Evolutionary conservation across 1,140 invertebrate species (phyloP).

Genomic region (Lineus longissimus): DNA sequence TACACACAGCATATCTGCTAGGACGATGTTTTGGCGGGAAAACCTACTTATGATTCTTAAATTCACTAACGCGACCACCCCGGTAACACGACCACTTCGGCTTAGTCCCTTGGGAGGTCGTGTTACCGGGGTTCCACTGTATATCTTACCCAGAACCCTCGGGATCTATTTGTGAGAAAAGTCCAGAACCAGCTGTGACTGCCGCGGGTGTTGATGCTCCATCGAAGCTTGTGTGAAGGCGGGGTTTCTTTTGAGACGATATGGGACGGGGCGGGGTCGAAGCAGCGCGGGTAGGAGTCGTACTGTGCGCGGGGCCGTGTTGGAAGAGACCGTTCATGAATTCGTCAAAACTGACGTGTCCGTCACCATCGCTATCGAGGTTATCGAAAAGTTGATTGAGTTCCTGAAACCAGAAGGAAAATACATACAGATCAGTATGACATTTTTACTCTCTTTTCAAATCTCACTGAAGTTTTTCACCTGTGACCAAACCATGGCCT

Average conservation of each 20-base stretch:
- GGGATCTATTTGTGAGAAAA: constrained; percentile 41
- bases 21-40: too few relatives aligned
- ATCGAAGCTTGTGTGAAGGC: constrained; percentile 18
- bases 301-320: constrained; percentile 41
- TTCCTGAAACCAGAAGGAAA: constrained; percentile 46
- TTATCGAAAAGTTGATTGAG: constrained; percentile 66
- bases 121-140: too few relatives aligned
- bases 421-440: not conserved
- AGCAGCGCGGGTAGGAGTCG: constrained; percentile 10
- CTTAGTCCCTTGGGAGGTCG: too few relatives aligned
- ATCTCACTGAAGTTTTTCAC: too few relatives aligned
- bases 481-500: too few relatives aligned
- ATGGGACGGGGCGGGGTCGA: constrained; percentile 1
- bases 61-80: too few relatives aligned
- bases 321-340: constrained; percentile 63
- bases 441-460: too few relatives aligned
- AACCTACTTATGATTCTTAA: too few relatives aligned
- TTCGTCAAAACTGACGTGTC: constrained; percentile 66
- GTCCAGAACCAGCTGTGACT: constrained; percentile 32
- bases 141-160: constrained; percentile 41
- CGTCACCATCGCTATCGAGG: constrained; percentile 64
- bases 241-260: constrained; percentile 32
- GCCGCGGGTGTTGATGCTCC: constrained; percentile 25
- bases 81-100: too few relatives aligned
- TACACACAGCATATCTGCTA: too few relatives aligned